Evolutionary conservation across 2,797 vertebrate species (phyloP), one percentile per base, ranked within the genome.

Genomic region (Platalea minor): DNA sequence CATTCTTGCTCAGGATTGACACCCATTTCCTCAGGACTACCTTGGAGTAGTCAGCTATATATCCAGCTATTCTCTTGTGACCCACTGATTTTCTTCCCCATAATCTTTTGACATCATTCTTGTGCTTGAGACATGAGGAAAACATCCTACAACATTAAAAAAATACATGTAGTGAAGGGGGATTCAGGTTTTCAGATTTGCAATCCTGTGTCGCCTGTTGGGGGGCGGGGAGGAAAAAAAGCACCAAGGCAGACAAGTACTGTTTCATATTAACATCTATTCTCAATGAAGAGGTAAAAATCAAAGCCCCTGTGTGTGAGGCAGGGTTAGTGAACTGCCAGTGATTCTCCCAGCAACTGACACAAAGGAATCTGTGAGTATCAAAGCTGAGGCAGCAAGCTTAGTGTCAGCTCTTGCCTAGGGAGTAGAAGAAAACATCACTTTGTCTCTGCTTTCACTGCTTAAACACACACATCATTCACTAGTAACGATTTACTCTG

Each of bases 361-460:
- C 91, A 95, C 84, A 91, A 88, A 94, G 94, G 92, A 90, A 88
- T 83, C 94, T 95, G 50, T 91, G 87, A 95, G 90, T 93, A 90
- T 85, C 70, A 76, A 76, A 79, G 86, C 64, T 73, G 77, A 91
- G 91, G 88, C 81, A 85, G 92, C 61, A 83, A 93, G 93, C 92
- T 90, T 85, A 82, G 94, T 94, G 89, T 93, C 85, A 89, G 72
- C 70, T 65, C 77, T 93, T 79, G 89, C 94, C 91, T 83, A 95
- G 72, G 89, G 46, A 97, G 93, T 88, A 86, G 86, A 88, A 95
- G 94, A 82, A 91, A 96, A 95, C 91, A 93, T 93, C 89, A 94
- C 92, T 86, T 93, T 97, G 95, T 97, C 92, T 95, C 92, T 70
- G 84, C 85, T 96, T 91, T 97, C 91, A 74, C 85, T 93, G 88